Evolutionary conservation across 1,140 invertebrate genomes (phyloP).

Genomic region (Pemphigus obesinymphae): DNA sequence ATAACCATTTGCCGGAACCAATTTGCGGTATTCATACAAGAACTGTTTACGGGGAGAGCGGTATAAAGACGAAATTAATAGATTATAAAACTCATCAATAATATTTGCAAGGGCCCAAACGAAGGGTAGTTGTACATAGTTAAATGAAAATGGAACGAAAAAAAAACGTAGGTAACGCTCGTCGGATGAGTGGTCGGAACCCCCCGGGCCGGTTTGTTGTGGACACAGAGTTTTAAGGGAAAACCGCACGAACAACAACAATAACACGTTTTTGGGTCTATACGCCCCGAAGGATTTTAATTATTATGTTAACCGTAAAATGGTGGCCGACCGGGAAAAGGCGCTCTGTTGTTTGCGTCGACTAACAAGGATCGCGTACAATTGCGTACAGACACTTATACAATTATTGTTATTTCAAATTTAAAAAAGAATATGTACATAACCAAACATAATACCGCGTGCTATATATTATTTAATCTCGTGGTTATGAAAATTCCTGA

Average conservation of each 20-base stretch:
- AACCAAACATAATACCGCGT: too few species aligned
- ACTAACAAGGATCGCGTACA: not conserved
- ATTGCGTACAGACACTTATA: not conserved
- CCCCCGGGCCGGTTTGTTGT: not conserved
- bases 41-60: not conserved
- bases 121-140: not conserved
- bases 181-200: slow-evolving; percentile 21
- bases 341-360: not conserved
- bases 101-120: not conserved
- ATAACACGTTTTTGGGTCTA: not conserved
- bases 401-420: too few species aligned
- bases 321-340: not conserved
- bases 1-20: not conserved
- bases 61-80: not conserved
- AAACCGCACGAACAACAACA: slow-evolving; percentile 7
- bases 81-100: not conserved
- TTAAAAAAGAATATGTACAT: too few species aligned
- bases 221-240: not conserved
- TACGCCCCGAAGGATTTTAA: slow-evolving; percentile 3
- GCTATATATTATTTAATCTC: not conserved
- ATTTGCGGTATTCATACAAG: not conserved
- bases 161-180: not conserved
- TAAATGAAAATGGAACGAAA: not conserved
- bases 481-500: not conserved
- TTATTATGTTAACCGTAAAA: not conserved